Percentiles rank a stretch among this genome's conserved stretches.
Evolutionary conservation across 2,888 invertebrate genomes (phyloP).

Genomic region (Theodoxus fluviatilis): DNA sequence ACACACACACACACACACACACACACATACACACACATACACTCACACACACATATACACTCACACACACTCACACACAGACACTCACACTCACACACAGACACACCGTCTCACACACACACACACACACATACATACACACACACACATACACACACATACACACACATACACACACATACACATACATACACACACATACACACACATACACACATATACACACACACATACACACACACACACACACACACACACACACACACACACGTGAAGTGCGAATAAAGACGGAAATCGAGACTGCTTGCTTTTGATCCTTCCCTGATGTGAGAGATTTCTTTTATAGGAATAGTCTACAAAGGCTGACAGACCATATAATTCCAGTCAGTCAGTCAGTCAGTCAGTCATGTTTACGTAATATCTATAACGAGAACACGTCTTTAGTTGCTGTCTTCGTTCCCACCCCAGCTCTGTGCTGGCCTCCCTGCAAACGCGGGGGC

Average conservation of each 20-base stretch:
- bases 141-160: neutral
- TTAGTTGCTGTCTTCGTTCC: too few species aligned
- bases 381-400: neutral
- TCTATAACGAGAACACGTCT: too few species aligned
- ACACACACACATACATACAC: neutral
- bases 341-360: too few species aligned
- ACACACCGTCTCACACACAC: neutral
- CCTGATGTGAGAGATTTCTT: too few species aligned
- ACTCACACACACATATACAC: slow-evolving; percentile 21
- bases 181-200: neutral
- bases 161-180: neutral
- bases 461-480: slow-evolving; percentile 32
- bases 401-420: neutral
- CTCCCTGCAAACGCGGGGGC: slow-evolving; percentile 28
- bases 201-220: slow-evolving; percentile 20
- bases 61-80: neutral
- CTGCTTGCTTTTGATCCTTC: too few species aligned
- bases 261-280: neutral
- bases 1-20: slow-evolving; percentile 17
- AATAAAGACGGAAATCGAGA: neutral
- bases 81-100: neutral
- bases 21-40: slow-evolving; percentile 21
- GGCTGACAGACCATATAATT: neutral
- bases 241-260: slow-evolving; percentile 20
- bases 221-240: slow-evolving; percentile 22